Evolutionary conservation across 1,140 invertebrate species (phyloP).

Genomic region (Drosophila kepulauana): DNA sequence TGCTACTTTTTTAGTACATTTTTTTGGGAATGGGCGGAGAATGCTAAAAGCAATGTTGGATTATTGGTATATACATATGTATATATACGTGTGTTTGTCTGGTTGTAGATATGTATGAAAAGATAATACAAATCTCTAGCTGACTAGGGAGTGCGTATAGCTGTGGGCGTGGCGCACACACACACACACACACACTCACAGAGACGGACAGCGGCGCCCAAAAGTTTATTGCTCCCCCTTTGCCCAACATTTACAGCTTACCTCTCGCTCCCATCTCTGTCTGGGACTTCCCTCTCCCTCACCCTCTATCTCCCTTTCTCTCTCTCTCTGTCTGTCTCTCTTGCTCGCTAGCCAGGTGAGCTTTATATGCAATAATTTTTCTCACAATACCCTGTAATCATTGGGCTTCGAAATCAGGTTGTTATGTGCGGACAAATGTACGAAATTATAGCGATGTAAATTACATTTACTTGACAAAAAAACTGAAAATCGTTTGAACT

Average conservation of each 20-base stretch:
- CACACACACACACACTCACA: slow-evolving; percentile 5
- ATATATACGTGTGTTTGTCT: slow-evolving; percentile 16
- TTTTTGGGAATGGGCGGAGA: slow-evolving; percentile 12
- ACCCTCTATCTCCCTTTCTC: not conserved
- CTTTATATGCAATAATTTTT: slow-evolving; percentile 77
- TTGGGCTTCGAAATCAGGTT: not conserved
- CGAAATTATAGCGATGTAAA: not conserved
- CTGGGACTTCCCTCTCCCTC: too few relatives aligned
- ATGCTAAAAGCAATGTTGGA: slow-evolving; percentile 76
- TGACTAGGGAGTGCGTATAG: slow-evolving; percentile 25
- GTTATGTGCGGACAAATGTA: not conserved
- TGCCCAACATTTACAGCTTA: slow-evolving; percentile 14
- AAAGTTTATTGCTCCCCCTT: slow-evolving; percentile 67
- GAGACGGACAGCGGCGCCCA: slow-evolving; percentile 18
- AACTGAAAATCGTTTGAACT: too few relatives aligned
- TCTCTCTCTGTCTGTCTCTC: not conserved
- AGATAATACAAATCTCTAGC: slow-evolving; percentile 62
- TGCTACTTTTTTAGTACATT: slow-evolving; percentile 15
- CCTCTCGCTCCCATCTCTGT: not conserved
- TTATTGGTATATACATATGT: slow-evolving; percentile 45
- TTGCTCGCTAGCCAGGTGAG: slow-evolving; percentile 55
- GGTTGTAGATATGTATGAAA: slow-evolving; percentile 29
- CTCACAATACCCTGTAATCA: slow-evolving; percentile 43
- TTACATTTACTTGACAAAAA: too few relatives aligned
- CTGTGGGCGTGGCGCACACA: slow-evolving; percentile 15